Evolutionary conservation across 2,797 vertebrate genomes (phyloP).

Genomic region (Hypotaenidia philippensis): DNA sequence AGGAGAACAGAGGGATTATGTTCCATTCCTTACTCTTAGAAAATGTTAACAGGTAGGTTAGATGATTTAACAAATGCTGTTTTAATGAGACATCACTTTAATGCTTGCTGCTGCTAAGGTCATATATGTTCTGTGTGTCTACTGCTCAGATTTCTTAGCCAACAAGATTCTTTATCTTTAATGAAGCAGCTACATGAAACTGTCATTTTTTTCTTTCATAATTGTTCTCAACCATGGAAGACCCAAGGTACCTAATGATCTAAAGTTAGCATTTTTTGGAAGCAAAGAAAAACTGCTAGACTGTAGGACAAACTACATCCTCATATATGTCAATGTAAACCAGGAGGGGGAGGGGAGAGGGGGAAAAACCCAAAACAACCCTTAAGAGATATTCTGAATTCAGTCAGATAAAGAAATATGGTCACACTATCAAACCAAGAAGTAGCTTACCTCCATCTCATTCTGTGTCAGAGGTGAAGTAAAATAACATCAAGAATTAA

Average conservation of each 20-base stretch:
- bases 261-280: background rate
- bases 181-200: slow-evolving; percentile 34
- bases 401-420: background rate
- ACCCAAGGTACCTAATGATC: background rate
- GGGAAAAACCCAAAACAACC: background rate
- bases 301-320: background rate
- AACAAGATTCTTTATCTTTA: slow-evolving; percentile 34
- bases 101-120: slow-evolving; percentile 49
- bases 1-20: background rate
- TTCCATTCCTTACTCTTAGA: background rate
- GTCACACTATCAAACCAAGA: background rate
- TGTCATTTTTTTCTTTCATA: background rate
- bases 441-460: background rate
- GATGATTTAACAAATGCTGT: slow-evolving; percentile 42
- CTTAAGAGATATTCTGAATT: background rate
- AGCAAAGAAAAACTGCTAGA: background rate
- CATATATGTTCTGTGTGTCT: slow-evolving; percentile 36
- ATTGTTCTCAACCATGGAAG: background rate
- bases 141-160: background rate
- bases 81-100: slow-evolving; percentile 72
- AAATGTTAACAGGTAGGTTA: slow-evolving; percentile 34
- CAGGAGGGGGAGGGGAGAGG: too few species aligned
- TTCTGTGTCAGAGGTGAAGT: background rate
- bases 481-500: background rate
- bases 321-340: background rate